These are phyloP conservation scores for Magallana angulata DNA, from an alignment of 1,140 invertebrate species.

Conservation along the genomic window DNA sequence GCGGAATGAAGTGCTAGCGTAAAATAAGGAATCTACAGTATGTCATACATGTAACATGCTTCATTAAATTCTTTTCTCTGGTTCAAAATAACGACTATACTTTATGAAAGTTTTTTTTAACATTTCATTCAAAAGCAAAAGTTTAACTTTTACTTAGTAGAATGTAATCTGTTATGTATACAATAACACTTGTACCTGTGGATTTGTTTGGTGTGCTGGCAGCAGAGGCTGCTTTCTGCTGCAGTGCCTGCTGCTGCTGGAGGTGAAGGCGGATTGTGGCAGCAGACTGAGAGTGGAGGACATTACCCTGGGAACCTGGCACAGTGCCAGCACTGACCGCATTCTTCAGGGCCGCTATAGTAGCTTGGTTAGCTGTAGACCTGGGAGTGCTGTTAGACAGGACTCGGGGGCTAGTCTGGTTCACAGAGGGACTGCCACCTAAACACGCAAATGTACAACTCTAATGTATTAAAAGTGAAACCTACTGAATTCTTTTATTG, in stretches of 20 bases:
- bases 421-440: slow-evolving; percentile 22
- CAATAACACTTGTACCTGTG: neutral
- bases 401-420: slow-evolving; percentile 26
- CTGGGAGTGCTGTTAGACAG: slow-evolving; percentile 37
- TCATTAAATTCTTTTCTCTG: too few relatives aligned
- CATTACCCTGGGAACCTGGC: neutral
- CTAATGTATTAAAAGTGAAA: neutral
- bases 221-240: slow-evolving; percentile 44
- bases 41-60: too few relatives aligned
- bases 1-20: too few relatives aligned
- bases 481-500: too few relatives aligned
- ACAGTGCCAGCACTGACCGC: slow-evolving; percentile 19
- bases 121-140: too few relatives aligned
- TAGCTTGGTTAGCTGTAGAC: slow-evolving; percentile 35
- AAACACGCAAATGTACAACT: neutral
- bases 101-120: too few relatives aligned
- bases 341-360: slow-evolving; percentile 41
- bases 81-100: too few relatives aligned
- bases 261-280: slow-evolving; percentile 52
- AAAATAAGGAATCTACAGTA: too few relatives aligned
- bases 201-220: slow-evolving; percentile 45
- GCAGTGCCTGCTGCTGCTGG: slow-evolving; percentile 55
- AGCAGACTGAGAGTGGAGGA: slow-evolving; percentile 38
- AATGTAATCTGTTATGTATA: too few relatives aligned
- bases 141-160: too few relatives aligned